A percentile compares a stretch with the other conserved stretches of the same genome.
phyloP scores from a whole-genome alignment of 2,888 invertebrate genomes.

The Drosophila falleni region DNA sequence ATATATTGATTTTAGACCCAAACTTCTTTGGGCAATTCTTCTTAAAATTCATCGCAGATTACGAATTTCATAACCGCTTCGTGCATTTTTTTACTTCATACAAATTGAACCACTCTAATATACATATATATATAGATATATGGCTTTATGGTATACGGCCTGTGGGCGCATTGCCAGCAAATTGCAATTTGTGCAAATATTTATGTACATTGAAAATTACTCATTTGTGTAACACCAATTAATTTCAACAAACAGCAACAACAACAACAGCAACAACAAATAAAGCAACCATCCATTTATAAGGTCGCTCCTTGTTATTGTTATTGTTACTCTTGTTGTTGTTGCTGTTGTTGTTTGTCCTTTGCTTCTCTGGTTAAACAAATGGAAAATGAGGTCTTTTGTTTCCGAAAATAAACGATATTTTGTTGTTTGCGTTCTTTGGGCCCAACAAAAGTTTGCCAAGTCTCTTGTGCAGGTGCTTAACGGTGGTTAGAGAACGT shows the following conservation, averaged over 20 bases:
- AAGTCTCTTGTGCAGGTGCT: conserved; percentile 58
- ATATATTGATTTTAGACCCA: too few relatives aligned
- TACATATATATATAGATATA: neutral
- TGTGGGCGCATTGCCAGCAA: conserved; percentile 59
- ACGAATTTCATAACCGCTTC: too few relatives aligned
- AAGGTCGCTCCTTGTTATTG: conserved; percentile 56
- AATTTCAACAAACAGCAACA: conserved; percentile 78
- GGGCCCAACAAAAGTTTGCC: conserved; percentile 36
- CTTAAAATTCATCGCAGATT: too few relatives aligned
- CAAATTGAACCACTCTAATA: too few relatives aligned
- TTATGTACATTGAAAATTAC: conserved; percentile 83
- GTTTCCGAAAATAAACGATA: conserved; percentile 81
- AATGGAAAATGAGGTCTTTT: conserved; percentile 80
- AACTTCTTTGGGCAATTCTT: too few relatives aligned
- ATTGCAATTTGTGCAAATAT: conserved; percentile 84
- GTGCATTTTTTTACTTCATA: too few relatives aligned
- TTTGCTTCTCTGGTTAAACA: conserved; percentile 63
- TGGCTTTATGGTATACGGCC: conserved; percentile 12
- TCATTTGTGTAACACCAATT: conserved; percentile 83
- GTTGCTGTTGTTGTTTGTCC: conserved; percentile 45
- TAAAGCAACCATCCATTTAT: conserved; percentile 56
- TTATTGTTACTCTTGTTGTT: conserved; percentile 12
- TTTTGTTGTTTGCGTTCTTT: conserved; percentile 70
- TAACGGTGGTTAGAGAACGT: neutral
- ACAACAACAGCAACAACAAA: conserved; percentile 54